Conservation (phyloP, 92 coral and sea anemone genomes). For the Pocillopora meandrina region DNA sequence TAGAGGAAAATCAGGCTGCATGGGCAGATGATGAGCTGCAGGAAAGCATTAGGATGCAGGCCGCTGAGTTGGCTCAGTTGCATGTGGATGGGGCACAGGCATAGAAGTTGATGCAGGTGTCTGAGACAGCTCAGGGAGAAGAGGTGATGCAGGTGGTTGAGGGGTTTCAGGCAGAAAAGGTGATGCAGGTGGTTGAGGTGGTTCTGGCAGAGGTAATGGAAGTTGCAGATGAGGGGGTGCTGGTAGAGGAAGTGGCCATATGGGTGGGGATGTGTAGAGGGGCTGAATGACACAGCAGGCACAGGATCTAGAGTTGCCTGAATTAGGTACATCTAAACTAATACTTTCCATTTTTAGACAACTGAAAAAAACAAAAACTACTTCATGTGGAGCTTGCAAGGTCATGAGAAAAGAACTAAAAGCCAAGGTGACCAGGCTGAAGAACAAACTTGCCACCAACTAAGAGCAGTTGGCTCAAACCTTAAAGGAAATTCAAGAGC, state of each 20-base stretch:
- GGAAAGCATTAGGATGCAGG: not conserved
- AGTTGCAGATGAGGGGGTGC: constrained; percentile 16
- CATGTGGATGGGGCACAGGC: constrained; percentile 6
- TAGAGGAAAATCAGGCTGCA: constrained; percentile 6
- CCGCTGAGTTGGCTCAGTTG: not conserved
- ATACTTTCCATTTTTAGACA: not conserved
- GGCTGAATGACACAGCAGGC: constrained; percentile 5
- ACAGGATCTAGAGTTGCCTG: constrained; percentile 1
- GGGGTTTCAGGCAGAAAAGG: not conserved
- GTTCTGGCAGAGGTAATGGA: not conserved
- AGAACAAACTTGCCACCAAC: constrained; percentile 8
- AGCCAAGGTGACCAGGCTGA: not conserved
- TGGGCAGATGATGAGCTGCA: constrained; percentile 1
- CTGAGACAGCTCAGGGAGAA: constrained; percentile 13
- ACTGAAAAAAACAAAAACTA: not conserved
- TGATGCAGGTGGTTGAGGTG: constrained; percentile 4
- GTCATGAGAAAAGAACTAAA: not conserved
- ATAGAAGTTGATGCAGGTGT: not conserved
- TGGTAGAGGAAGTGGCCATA: constrained; percentile 13
- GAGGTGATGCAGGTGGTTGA: not conserved
- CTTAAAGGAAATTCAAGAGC: constrained; percentile 5
- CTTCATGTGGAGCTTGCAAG: not conserved
- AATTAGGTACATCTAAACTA: not conserved
- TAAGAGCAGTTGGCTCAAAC: constrained; percentile 18
- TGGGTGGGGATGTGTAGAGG: not conserved